Percentiles rank a stretch among this genome's conserved stretches.
phyloP scores from a whole-genome alignment of 2,888 invertebrate species.

The Pachycephus smyrnensis region DNA sequence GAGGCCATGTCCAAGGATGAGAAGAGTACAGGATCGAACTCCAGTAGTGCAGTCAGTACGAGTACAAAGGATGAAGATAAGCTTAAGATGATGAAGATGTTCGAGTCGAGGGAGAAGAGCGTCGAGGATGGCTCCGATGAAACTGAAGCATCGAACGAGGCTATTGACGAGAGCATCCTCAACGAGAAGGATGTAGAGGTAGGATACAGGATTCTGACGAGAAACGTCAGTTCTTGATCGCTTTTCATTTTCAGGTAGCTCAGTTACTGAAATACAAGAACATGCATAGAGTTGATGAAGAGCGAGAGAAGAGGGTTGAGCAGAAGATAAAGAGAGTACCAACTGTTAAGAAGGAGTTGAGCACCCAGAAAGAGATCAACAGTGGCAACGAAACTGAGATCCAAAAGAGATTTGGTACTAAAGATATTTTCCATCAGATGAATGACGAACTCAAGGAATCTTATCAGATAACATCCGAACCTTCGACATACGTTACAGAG shows the following conservation, averaged over 20 bases:
- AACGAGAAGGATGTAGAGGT: conserved; percentile 43
- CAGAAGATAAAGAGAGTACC: conserved; percentile 48
- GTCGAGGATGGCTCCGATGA: conserved; percentile 47
- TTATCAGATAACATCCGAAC: not conserved
- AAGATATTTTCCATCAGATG: conserved; percentile 29
- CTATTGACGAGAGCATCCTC: conserved; percentile 37
- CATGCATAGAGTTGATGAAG: conserved; percentile 28
- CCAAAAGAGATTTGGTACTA: conserved; percentile 32
- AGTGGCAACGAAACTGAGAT: conserved; percentile 47
- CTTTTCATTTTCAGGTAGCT: conserved; percentile 44
- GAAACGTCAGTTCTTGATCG: not conserved
- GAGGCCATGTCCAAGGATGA: conserved; percentile 55
- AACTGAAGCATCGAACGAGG: conserved; percentile 48
- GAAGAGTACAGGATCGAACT: conserved; percentile 36
- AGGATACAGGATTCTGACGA: not conserved
- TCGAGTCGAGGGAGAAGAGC: conserved; percentile 48
- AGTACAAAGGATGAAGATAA: conserved; percentile 16
- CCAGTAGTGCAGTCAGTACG: conserved; percentile 19
- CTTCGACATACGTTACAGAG: not conserved
- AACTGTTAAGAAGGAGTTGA: conserved; percentile 60
- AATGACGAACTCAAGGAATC: conserved; percentile 26
- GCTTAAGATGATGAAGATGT: conserved; percentile 32
- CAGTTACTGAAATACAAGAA: conserved; percentile 52
- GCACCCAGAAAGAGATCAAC: conserved; percentile 57
- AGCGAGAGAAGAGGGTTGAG: conserved; percentile 13